phyloP scores from a whole-genome alignment of 2,113 vertebrate species.

The Centrocercus urophasianus region DNA sequence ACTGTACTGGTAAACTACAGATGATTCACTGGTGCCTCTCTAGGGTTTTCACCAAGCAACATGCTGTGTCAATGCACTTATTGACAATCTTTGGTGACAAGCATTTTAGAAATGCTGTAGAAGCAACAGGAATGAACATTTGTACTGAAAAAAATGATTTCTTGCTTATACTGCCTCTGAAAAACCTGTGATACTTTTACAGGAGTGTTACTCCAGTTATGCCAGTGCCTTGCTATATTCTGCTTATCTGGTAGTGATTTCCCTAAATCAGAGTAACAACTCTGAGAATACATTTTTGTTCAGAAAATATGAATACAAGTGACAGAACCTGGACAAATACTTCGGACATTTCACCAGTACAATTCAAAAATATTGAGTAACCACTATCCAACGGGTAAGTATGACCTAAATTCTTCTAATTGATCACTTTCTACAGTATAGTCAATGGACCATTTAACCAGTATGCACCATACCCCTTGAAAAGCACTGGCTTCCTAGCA shows the following conservation, averaged over 20 bases:
- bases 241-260: neutral
- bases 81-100: neutral
- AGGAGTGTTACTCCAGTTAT: neutral
- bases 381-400: neutral
- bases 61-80: neutral
- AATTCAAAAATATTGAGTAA: neutral
- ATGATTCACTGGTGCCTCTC: neutral
- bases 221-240: neutral
- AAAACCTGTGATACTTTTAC: neutral
- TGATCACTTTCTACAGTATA: slow-evolving; percentile 12
- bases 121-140: neutral
- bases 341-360: neutral
- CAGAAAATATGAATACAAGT: neutral
- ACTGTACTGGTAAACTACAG: neutral
- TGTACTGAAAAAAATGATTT: neutral
- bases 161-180: neutral
- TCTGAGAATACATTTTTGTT: neutral
- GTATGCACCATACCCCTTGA: neutral
- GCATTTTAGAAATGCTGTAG: neutral
- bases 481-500: neutral
- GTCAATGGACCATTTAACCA: slow-evolving; percentile 10
- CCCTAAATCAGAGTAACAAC: neutral
- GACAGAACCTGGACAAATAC: neutral
- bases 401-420: neutral
- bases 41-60: neutral